Conservation (phyloP, 2,113 vertebrate genomes). For the Cheilinus undulatus region DNA sequence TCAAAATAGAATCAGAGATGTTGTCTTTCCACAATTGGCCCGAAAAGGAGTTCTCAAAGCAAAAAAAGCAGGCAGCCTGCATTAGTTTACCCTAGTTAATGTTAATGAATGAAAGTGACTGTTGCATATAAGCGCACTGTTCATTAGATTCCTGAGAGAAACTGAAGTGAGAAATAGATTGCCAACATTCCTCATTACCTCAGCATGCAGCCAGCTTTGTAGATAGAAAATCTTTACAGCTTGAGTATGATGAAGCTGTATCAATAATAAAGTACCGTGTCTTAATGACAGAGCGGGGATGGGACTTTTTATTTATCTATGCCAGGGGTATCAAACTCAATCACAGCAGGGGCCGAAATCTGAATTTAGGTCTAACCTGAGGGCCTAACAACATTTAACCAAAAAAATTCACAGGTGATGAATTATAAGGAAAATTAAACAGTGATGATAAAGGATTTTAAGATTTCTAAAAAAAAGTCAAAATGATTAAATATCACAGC, state of each 20-base stretch:
- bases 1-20: too few relatives aligned
- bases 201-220: slow-evolving; percentile 31
- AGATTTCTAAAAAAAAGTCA: too few relatives aligned
- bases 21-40: too few relatives aligned
- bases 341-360: too few relatives aligned
- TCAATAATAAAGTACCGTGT: slow-evolving; percentile 6
- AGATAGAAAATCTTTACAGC: slow-evolving; percentile 45
- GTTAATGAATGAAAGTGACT: slow-evolving; percentile 36
- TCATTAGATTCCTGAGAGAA: slow-evolving; percentile 33
- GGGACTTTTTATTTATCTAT: neutral
- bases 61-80: slow-evolving; percentile 22
- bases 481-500: too few relatives aligned
- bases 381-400: too few relatives aligned
- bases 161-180: slow-evolving; percentile 31
- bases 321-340: too few relatives aligned
- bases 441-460: too few relatives aligned
- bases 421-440: too few relatives aligned
- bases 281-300: slow-evolving; percentile 9
- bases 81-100: slow-evolving; percentile 26
- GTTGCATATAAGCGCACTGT: slow-evolving; percentile 7
- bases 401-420: too few relatives aligned
- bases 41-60: slow-evolving; percentile 16
- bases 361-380: too few relatives aligned
- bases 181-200: slow-evolving; percentile 47
- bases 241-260: slow-evolving; percentile 35